Evolutionary conservation across 1,140 invertebrate genomes (phyloP).

Genomic region (Pseudomyrmex gracilis): DNA sequence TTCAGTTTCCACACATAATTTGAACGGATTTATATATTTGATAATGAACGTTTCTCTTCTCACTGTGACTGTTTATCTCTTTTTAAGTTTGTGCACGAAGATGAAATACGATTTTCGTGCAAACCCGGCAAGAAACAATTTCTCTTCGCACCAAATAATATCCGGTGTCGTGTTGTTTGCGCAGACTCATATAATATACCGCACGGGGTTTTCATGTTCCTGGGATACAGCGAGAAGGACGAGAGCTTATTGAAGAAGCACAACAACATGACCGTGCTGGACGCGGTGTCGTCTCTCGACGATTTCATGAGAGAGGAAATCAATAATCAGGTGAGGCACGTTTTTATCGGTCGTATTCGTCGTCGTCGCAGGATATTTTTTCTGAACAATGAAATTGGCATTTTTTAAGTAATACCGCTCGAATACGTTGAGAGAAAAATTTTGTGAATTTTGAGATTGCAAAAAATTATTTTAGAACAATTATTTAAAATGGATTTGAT

Average conservation of each 20-base stretch:
- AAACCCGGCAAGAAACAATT: neutral
- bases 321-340: conserved; percentile 88
- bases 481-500: neutral
- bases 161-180: conserved; percentile 25
- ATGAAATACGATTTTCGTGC: neutral
- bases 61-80: neutral
- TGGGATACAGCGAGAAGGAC: conserved; percentile 95
- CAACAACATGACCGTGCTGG: conserved; percentile 92
- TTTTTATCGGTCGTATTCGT: neutral
- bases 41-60: neutral
- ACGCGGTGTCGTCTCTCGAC: conserved; percentile 92
- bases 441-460: conserved; percentile 6
- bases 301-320: conserved; percentile 90
- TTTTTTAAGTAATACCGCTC: neutral
- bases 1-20: too few relatives aligned
- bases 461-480: conserved; percentile 2
- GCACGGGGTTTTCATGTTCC: conserved; percentile 93
- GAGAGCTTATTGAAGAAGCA: conserved; percentile 92
- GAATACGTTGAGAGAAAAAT: neutral
- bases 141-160: conserved; percentile 5
- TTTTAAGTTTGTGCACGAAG: neutral
- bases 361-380: neutral
- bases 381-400: conserved; percentile 9
- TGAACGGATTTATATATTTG: too few relatives aligned
- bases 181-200: conserved; percentile 92